Evolutionary conservation across 2,888 invertebrate species (phyloP), one percentile per base, ranked within the genome.

Genomic region (Penaeus monodon): DNA sequence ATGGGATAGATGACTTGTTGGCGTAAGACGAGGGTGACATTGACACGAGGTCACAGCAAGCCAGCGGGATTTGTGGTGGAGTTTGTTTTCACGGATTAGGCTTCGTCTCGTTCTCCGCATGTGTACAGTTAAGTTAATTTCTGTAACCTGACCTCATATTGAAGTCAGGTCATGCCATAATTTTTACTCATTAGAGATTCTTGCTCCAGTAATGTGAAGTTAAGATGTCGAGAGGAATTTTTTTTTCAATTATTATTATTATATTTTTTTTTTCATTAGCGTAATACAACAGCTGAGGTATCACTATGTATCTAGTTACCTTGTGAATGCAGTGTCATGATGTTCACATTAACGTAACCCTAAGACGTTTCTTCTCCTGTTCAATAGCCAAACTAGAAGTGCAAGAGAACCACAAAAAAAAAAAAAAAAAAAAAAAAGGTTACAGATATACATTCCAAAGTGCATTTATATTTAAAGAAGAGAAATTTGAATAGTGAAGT

Each of bases 141-240:
- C 27, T 20, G 77, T 77, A 38, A 77, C 74, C 27, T 78, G 86
- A 82, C 86, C 64, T 86, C 86, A 86, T 86, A 86, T 86, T 86
- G 86, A 86, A 82, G 86, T 77, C 70, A 70, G 68, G 63, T n/a
- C 38, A 66, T 66, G 57, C 64, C 27, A 73, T 73, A 63, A 73
- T 33, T 86, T 82, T 65, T 81, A 33, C 49, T 77, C 65, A 27
- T 73, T 65, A 24, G 65, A 81, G 66, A 66, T 65, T 49, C 38
- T 44, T 77, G 74, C 68, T 63, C 80, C 63, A 73, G 44, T 38
- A 70, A 70, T 57, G 49, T 65, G 38, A 80, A 63, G 38, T 64
- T 49, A 66, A 49, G 22, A 57, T 27, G 38, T n/a, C 27, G n/a
- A 73, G 44, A 33, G 10, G 57, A 57, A 12, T 14, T 57, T 57